Conservation (phyloP, 2,888 invertebrate species). For the Leptopilina syphax region DNA sequence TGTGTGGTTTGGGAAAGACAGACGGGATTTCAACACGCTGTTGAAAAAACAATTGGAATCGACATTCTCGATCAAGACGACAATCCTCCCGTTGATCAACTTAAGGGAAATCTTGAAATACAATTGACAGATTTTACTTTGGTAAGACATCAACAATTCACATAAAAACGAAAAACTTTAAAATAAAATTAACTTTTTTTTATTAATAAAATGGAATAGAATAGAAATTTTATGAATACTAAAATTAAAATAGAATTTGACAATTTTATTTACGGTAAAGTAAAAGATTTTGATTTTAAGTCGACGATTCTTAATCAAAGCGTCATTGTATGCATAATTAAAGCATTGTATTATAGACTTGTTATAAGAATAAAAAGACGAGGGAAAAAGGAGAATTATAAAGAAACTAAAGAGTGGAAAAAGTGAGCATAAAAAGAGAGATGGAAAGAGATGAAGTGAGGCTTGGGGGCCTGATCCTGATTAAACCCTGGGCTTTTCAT, state of each 20-base stretch:
- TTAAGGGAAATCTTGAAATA: slow-evolving; percentile 68
- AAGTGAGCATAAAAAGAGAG: slow-evolving; percentile 43
- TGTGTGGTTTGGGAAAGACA: slow-evolving; percentile 76
- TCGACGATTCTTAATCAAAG: slow-evolving; percentile 61
- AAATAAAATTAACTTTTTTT: too few relatives aligned
- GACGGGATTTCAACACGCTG: slow-evolving; percentile 69
- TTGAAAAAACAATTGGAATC: slow-evolving; percentile 74
- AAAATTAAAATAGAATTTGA: not conserved
- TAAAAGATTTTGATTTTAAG: not conserved
- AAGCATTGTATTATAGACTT: slow-evolving; percentile 62
- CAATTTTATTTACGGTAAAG: slow-evolving; percentile 14
- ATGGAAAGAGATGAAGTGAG: slow-evolving; percentile 45
- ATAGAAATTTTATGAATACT: not conserved
- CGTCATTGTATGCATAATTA: slow-evolving; percentile 65
- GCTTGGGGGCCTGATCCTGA: slow-evolving; percentile 66
- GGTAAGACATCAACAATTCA: slow-evolving; percentile 58
- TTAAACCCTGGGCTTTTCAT: slow-evolving; percentile 63
- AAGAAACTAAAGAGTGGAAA: slow-evolving; percentile 51
- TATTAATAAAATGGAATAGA: not conserved
- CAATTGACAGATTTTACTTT: slow-evolving; percentile 68
- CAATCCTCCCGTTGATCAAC: slow-evolving; percentile 76
- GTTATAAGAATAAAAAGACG: slow-evolving; percentile 35
- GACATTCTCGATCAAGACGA: slow-evolving; percentile 79
- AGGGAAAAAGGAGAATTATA: too few relatives aligned
- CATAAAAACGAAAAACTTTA: not conserved